Evolutionary conservation across 2,797 vertebrate species (phyloP), one percentile per base, ranked within the genome.

Genomic region (Phyllotis vaccarum): DNA sequence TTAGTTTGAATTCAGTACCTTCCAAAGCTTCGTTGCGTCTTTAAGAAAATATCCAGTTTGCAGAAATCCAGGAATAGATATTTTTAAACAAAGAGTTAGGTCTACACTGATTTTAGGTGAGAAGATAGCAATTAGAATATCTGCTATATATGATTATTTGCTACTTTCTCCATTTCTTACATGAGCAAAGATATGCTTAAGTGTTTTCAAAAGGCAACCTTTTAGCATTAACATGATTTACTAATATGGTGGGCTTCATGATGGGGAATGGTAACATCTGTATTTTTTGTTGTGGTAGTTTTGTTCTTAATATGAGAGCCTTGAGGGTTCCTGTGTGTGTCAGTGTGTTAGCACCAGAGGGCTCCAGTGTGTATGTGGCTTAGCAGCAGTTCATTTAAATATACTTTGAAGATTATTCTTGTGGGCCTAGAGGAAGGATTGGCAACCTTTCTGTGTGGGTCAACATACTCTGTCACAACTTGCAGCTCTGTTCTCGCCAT

Each of bases 361-460:
- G 91, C 52, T 34, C 10, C 49, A 92, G n/a, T n/a, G n/a, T n/a
- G 46, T 49, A 49, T 49, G 46, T 49, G 46, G 54, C 34, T 31
- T 82, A 90, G 80, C 62, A 93, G 80, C 40, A 40, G 40, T 27
- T 52, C 56, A 58, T n/a, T 91, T 91, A 4, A 2, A 76, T 87
- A 11, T 79, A 11, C 13, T 89, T 81, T 80, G 66, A 68, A 87
- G 10, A 58, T 86, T 8, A 62, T 87, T 83, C 78, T 96, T 94
- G 31, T 74, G 68, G 78, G 90, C 19, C 27, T 82, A 56, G 89
- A 89, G 76, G 22, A 95, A 54, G 37, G 56, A 5, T 64, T 93
- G 66, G 60, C 85, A 90, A 37, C 90, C 83, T 81, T 92, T 97
- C 62, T 86, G 85, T 89, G 75, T 94, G 86, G 49, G 54, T 43